Conservation (phyloP, 2,797 vertebrate species). For the Gymnoscopelus microlampas region DNA sequence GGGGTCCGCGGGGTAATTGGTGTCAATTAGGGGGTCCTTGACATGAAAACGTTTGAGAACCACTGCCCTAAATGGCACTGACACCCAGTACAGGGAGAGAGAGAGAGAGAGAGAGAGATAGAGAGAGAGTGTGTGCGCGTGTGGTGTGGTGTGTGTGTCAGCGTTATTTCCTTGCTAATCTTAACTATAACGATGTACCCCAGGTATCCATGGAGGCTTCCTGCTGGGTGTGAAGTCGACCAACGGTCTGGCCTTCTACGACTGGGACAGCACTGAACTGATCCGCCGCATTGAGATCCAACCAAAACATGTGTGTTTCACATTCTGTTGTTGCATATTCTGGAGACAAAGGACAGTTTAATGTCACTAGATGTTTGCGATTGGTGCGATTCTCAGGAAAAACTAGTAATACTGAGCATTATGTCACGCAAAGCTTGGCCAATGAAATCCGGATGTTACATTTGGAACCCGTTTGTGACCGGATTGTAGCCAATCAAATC, state of each 20-base stretch:
- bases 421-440: no score
- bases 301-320: conserved; percentile 87
- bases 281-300: conserved; percentile 95
- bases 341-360: background rate
- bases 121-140: no score
- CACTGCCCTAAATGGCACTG: no score
- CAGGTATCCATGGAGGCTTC: conserved; percentile 93
- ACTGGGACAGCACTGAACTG: conserved; percentile 92
- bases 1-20: no score
- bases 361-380: background rate
- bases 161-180: background rate
- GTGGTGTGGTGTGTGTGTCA: background rate
- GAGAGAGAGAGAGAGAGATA: background rate
- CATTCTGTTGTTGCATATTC: background rate
- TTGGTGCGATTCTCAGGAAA: no score
- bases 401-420: no score
- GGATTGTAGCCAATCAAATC: no score
- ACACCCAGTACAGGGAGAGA: no score
- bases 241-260: conserved; percentile 92
- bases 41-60: no score
- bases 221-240: conserved; percentile 90
- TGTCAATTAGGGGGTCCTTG: no score
- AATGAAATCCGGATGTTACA: no score
- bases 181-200: background rate
- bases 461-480: no score